These are phyloP conservation scores for Mythimna albipuncta DNA, from an alignment of 2,888 invertebrate species.

Conservation along the genomic window DNA sequence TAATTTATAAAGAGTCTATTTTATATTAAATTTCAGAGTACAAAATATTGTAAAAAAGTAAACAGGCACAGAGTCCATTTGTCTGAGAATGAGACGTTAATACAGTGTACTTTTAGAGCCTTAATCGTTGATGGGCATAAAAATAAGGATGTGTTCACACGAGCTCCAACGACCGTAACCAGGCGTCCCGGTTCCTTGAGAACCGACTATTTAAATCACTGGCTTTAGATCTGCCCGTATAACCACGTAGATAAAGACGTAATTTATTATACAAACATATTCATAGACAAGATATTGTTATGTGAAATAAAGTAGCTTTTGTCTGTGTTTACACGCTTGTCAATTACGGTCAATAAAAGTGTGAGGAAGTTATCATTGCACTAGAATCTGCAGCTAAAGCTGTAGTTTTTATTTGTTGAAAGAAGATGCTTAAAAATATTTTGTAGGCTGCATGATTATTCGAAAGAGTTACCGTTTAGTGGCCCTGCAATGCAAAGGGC, in stretches of 20 bases:
- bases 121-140: constrained; percentile 27
- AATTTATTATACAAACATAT: constrained; percentile 43
- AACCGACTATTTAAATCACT: constrained; percentile 59
- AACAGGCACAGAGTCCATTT: neutral
- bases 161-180: constrained; percentile 57
- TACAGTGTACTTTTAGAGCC: constrained; percentile 9
- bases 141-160: constrained; percentile 63
- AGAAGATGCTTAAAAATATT: neutral
- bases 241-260: constrained; percentile 37
- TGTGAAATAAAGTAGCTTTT: constrained; percentile 20
- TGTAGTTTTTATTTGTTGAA: too few species aligned
- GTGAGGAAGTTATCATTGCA: neutral
- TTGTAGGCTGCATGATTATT: too few species aligned
- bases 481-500: too few species aligned
- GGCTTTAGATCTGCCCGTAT: constrained; percentile 31
- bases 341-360: constrained; percentile 6
- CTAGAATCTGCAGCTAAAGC: neutral
- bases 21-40: too few species aligned
- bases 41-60: too few species aligned
- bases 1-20: too few species aligned
- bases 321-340: constrained; percentile 28
- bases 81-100: constrained; percentile 5
- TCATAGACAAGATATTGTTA: constrained; percentile 27
- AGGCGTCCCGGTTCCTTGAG: constrained; percentile 60
- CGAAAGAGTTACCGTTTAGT: too few species aligned